Base-by-base conservation (phyloP, 2,888 invertebrate genomes). In the Macaria notata region DNA sequence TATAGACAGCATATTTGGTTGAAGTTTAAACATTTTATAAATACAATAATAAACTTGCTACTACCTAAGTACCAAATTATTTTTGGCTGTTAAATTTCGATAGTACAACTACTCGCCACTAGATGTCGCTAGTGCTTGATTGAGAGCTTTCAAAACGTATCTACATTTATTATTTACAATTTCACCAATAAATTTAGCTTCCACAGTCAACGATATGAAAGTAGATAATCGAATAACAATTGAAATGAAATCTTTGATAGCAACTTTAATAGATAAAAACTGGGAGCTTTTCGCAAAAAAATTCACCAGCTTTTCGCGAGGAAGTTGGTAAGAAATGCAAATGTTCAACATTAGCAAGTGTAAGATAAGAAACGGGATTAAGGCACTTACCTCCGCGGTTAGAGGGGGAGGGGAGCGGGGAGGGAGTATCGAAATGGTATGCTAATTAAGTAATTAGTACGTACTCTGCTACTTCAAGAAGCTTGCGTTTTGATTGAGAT, bases 291-390 rank as follows among this genome's bases (percentile, higher is more conserved):
- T 8, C 9, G 19, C 59, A 45, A 63, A 63, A 68, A 75, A 74
- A 71, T 70, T 71, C 70, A 54, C 64, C 59, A 65, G 73, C 75
- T 83, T 81, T 82, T 79, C 75, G 74, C 75, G 4, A 5, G 41
- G 41, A 71, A 78, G 75, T 71, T 78, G 31, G 65, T 59, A 54
- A 62, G 52, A 65, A 79, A 91, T 90, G 89, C 88, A 86, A 91
- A 90, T 91, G 73, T 70, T 56, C 80, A 85, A 84, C 90, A 88
- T 91, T 91, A 89, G 85, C 82, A 82, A 71, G 79, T 77, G 73
- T 33, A 73, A 84, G 89, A 90, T 90, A 89, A 90, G 87, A 83
- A 84, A 79, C 76, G 72, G 89, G 88, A 89, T 89, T 89, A 89
- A 79, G 72, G 63, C 74, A 72, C 74, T 81, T 80, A 81, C 76